These are phyloP conservation scores for Cenopis cana DNA, from an alignment of 2,888 invertebrate species.

Conservation along the genomic window DNA sequence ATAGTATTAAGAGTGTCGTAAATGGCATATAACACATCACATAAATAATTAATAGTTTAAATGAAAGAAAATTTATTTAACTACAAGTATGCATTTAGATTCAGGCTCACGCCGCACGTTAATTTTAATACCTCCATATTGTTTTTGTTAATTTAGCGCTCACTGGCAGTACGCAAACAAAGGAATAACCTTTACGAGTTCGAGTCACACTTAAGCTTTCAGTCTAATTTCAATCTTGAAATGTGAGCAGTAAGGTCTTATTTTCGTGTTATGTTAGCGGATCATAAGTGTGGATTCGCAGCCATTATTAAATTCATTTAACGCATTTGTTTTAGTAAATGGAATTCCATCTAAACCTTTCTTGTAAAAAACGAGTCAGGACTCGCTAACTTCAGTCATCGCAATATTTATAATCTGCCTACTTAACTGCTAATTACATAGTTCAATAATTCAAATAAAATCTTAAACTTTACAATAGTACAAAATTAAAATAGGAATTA, in stretches of 20 bases:
- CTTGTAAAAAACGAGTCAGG: too few species aligned
- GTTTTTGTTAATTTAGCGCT: conserved; percentile 38
- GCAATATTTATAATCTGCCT: too few species aligned
- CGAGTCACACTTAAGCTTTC: background rate
- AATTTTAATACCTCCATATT: conserved; percentile 28
- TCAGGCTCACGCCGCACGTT: background rate
- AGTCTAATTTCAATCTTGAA: conserved; percentile 4
- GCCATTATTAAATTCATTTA: conserved; percentile 28
- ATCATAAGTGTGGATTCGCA: conserved; percentile 11
- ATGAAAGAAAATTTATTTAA: too few species aligned
- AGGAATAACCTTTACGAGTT: background rate
- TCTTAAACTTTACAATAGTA: too few species aligned
- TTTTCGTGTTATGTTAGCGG: background rate
- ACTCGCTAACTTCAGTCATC: too few species aligned
- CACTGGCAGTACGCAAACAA: conserved; percentile 1
- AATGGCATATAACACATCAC: too few species aligned
- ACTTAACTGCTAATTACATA: too few species aligned
- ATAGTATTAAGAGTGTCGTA: background rate
- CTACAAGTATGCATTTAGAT: conserved; percentile 1
- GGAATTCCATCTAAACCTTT: background rate
- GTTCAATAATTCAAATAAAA: too few species aligned
- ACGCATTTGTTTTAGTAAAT: conserved; percentile 11
- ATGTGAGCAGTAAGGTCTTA: background rate
- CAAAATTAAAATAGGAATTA: too few species aligned
- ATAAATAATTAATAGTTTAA: too few species aligned